Evolutionary conservation across 2,888 invertebrate species (phyloP).

Genomic region (Cataglyphis rosenhaueri): DNA sequence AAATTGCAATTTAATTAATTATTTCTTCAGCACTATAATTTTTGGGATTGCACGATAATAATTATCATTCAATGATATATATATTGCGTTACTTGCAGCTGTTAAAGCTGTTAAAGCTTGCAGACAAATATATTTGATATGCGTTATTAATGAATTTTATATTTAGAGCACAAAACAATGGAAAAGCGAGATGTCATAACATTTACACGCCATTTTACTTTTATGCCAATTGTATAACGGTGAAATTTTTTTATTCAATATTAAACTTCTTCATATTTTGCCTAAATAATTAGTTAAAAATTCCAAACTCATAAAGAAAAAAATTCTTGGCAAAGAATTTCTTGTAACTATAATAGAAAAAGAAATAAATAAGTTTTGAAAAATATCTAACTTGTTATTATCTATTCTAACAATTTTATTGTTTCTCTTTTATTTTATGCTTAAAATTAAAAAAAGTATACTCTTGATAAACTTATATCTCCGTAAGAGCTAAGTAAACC

Average conservation of each 20-base stretch:
- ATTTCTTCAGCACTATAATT: neutral
- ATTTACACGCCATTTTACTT: slow-evolving; percentile 38
- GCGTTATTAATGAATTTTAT: slow-evolving; percentile 59
- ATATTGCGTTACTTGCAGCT: neutral
- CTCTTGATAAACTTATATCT: neutral
- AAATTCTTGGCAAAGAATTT: neutral
- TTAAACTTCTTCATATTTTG: neutral
- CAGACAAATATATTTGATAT: neutral
- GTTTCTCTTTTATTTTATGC: neutral
- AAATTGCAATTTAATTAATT: neutral
- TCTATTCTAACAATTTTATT: neutral
- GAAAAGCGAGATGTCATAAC: slow-evolving; percentile 40
- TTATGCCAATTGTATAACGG: slow-evolving; percentile 27
- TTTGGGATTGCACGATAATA: neutral
- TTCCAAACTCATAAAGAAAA: neutral
- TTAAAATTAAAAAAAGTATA: too few species aligned
- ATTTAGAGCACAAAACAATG: slow-evolving; percentile 26
- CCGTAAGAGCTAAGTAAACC: neutral
- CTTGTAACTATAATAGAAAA: neutral
- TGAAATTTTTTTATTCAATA: neutral
- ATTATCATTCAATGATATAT: slow-evolving; percentile 37
- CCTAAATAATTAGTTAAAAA: neutral
- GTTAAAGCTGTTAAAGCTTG: neutral
- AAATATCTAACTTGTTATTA: neutral
- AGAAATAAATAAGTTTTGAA: neutral